Percentiles rank a stretch among this genome's conserved stretches.
These are phyloP conservation scores for Lophochroa leadbeateri DNA, from an alignment of 2,113 vertebrate species.

Conservation along the genomic window DNA sequence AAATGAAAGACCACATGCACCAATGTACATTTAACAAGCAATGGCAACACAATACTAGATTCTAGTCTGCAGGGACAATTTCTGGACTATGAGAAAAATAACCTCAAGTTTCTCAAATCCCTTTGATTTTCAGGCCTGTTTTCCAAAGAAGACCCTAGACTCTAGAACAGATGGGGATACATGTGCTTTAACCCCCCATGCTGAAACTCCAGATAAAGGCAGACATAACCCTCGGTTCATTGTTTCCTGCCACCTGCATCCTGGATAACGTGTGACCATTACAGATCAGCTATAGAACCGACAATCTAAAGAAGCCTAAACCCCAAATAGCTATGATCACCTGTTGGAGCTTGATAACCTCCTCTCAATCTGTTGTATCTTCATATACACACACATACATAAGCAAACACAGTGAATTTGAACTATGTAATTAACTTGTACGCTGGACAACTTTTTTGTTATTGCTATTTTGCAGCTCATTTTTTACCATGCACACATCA, in stretches of 20 bases:
- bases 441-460: neutral
- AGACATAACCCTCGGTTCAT: neutral
- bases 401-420: neutral
- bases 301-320: neutral
- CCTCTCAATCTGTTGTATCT: neutral
- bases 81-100: neutral
- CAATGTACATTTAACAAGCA: neutral
- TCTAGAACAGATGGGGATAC: neutral
- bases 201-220: neutral
- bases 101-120: neutral
- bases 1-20: neutral
- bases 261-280: neutral
- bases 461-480: neutral
- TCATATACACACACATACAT: accelerated
- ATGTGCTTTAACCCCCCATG: neutral
- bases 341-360: neutral
- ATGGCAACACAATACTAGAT: neutral
- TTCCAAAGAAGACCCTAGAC: neutral
- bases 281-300: neutral
- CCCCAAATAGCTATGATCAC: neutral
- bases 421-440: neutral
- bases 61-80: neutral
- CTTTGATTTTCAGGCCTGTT: neutral
- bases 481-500: neutral
- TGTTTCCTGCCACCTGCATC: neutral